A percentile compares a stretch with the other conserved stretches of the same genome.
phyloP scores from a whole-genome alignment of 2,888 invertebrate species.

The Scaptomyza reducta region DNA sequence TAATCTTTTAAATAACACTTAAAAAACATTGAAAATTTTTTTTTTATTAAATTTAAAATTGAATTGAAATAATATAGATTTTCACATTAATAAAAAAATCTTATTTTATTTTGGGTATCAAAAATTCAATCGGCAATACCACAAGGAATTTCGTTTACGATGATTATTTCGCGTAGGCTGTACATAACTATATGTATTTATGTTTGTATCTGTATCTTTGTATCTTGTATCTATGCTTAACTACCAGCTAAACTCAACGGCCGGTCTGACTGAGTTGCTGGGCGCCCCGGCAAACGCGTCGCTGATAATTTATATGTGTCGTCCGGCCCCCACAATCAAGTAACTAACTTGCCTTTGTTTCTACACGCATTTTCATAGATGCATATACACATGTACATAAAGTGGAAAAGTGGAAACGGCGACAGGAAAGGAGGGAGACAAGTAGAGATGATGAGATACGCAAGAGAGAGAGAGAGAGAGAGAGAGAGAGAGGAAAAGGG shows the following conservation, averaged over 20 bases:
- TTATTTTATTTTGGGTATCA: neutral
- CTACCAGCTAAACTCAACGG: conserved; percentile 14
- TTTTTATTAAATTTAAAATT: neutral
- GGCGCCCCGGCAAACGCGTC: conserved; percentile 38
- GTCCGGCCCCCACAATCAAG: conserved; percentile 79
- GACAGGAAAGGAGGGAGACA: neutral
- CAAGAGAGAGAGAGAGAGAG: neutral
- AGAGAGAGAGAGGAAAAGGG: too few relatives aligned
- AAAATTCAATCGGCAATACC: neutral
- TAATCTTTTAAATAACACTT: too few relatives aligned
- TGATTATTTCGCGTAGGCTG: conserved; percentile 37
- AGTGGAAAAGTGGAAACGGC: conserved; percentile 22
- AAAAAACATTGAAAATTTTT: neutral
- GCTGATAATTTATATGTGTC: conserved; percentile 77
- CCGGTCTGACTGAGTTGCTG: conserved; percentile 15
- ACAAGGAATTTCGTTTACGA: conserved; percentile 54
- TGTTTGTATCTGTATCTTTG: conserved; percentile 22
- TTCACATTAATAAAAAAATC: too few relatives aligned
- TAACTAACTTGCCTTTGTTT: conserved; percentile 68
- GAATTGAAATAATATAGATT: too few relatives aligned
- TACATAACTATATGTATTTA: conserved; percentile 27
- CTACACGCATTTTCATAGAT: conserved; percentile 61
- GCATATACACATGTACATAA: conserved; percentile 21
- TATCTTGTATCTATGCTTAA: conserved; percentile 42
- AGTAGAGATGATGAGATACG: neutral